A percentile compares a stretch with the other conserved stretches of the same genome.
Conservation (phyloP, 2,888 invertebrate species). For the Caenorhabditis doughertyi region DNA sequence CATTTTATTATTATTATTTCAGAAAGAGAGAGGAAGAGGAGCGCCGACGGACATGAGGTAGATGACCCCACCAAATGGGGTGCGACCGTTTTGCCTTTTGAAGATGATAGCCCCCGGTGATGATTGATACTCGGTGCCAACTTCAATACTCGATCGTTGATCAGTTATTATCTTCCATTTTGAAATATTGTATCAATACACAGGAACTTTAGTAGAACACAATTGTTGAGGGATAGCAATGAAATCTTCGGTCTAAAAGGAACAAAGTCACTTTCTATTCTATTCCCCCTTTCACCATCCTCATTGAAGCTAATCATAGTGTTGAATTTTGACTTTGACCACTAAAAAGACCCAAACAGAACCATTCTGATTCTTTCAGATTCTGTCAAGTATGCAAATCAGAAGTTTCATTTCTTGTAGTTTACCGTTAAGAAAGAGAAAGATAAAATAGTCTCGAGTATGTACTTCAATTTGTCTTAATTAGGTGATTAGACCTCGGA, state of each 20-base stretch:
- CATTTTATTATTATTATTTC: constrained; percentile 56
- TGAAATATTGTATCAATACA: neutral
- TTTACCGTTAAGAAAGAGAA: neutral
- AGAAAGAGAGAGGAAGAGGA: constrained; percentile 37
- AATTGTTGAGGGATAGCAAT: neutral
- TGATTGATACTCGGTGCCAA: constrained; percentile 52
- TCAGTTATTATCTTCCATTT: constrained; percentile 1
- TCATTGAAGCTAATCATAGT: constrained; percentile 37
- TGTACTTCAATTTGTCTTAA: constrained; percentile 50
- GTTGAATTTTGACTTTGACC: constrained; percentile 22
- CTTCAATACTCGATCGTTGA: constrained; percentile 33
- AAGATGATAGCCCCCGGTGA: constrained; percentile 50
- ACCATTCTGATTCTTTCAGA: neutral
- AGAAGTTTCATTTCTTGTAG: constrained; percentile 33
- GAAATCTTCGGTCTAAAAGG: constrained; percentile 43
- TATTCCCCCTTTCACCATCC: too few species aligned
- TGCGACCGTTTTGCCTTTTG: neutral
- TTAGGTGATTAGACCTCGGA: constrained; percentile 36
- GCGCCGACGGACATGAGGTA: constrained; percentile 14
- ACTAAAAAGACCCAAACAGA: too few species aligned
- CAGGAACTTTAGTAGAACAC: neutral
- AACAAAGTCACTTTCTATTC: constrained; percentile 11
- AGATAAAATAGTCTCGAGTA: constrained; percentile 34
- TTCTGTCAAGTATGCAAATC: constrained; percentile 35
- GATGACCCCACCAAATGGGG: neutral